Evolutionary conservation across 2,113 vertebrate species (phyloP).

Genomic region (Microtus oregoni): DNA sequence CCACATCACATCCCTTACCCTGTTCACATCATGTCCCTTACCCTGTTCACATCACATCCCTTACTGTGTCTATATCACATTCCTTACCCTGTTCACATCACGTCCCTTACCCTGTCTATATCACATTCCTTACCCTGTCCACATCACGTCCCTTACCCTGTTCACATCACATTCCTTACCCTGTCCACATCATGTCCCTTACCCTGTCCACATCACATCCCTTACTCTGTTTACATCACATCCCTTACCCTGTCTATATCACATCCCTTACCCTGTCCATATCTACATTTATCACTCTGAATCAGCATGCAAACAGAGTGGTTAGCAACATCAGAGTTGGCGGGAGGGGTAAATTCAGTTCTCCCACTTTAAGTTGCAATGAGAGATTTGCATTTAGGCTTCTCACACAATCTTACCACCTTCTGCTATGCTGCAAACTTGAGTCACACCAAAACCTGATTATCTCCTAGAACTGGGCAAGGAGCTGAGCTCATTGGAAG

Average conservation of each 20-base stretch:
- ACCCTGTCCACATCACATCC: too few relatives aligned
- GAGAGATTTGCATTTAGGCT: not conserved
- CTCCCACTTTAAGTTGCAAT: not conserved
- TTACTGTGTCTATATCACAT: accelerated
- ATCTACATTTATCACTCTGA: not conserved
- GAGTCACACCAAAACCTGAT: not conserved
- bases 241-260: too few relatives aligned
- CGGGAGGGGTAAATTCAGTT: not conserved
- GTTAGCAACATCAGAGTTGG: not conserved
- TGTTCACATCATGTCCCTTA: too few relatives aligned
- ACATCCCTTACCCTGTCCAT: too few relatives aligned
- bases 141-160: too few relatives aligned
- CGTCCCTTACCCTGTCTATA: too few relatives aligned
- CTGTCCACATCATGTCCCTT: too few relatives aligned
- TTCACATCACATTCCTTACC: too few relatives aligned
- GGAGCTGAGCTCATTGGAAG: not conserved
- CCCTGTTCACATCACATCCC: too few relatives aligned
- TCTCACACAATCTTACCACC: not conserved
- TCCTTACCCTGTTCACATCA: not conserved
- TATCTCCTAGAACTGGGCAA: not conserved
- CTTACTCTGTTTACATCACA: accelerated
- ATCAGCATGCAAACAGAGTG: not conserved
- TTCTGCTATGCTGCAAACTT: not conserved
- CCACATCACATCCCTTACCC: accelerated
- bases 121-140: too few relatives aligned